A percentile compares a stretch with the other conserved stretches of the same genome.
Conservation (phyloP, 2,797 vertebrate species). For the Typhlichthys eigenmanni region DNA sequence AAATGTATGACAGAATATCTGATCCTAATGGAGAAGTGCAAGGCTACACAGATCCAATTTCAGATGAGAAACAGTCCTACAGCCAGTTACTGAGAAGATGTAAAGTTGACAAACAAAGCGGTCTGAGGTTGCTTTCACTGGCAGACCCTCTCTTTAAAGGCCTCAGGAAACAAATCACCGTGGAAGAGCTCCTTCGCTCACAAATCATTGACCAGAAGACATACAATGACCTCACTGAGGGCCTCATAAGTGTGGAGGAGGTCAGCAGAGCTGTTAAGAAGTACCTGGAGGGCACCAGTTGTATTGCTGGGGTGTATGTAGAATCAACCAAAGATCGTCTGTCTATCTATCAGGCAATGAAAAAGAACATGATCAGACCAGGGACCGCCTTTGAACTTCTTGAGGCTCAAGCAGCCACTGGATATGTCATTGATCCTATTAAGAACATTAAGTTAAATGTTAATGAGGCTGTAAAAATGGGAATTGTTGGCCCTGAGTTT, state of each 20-base stretch:
- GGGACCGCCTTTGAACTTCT: constrained; percentile 96
- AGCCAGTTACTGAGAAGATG: constrained; percentile 86
- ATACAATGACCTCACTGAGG: constrained; percentile 85
- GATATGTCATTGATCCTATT: constrained; percentile 95
- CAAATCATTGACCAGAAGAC: constrained; percentile 89
- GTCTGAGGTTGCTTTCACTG: constrained; percentile 84
- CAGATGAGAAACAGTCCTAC: constrained; percentile 89
- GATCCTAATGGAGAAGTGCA: constrained; percentile 80
- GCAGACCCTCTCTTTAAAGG: constrained; percentile 91
- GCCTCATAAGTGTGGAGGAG: constrained; percentile 86
- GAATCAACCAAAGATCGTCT: constrained; percentile 91
- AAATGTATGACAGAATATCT: constrained; percentile 84
- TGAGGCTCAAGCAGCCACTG: constrained; percentile 95
- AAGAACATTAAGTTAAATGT: constrained; percentile 94
- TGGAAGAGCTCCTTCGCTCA: constrained; percentile 90
- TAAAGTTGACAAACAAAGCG: constrained; percentile 79
- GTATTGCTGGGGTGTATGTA: constrained; percentile 92
- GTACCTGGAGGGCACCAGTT: constrained; percentile 93
- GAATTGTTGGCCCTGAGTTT: constrained; percentile 92
- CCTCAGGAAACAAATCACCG: constrained; percentile 90
- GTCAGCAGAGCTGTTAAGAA: constrained; percentile 87
- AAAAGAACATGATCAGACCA: constrained; percentile 96
- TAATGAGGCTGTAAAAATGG: constrained; percentile 89
- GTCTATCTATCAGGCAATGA: constrained; percentile 98
- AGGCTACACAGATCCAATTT: constrained; percentile 86